Percentiles rank a stretch among this genome's conserved stretches.
Conservation (phyloP, 1,140 invertebrate genomes). For the Samia ricini region DNA sequence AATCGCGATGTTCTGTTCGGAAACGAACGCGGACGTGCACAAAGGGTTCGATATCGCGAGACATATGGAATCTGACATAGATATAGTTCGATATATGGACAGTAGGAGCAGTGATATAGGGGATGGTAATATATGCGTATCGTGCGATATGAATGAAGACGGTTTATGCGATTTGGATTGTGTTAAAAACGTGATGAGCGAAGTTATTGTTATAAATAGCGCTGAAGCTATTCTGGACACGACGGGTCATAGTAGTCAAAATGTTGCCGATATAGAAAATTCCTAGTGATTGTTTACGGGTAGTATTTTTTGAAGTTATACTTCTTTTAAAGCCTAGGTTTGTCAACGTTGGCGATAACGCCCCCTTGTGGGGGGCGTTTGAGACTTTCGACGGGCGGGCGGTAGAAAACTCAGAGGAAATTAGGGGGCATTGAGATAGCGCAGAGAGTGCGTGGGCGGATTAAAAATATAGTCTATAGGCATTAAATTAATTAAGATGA, state of each 20-base stretch:
- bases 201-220: constrained; percentile 72
- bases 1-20: constrained; percentile 53
- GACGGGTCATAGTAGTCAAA: constrained; percentile 29
- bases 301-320: too few species aligned
- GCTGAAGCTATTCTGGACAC: constrained; percentile 68
- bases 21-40: constrained; percentile 19
- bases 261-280: neutral
- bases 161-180: constrained; percentile 44
- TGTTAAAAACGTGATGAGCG: constrained; percentile 46
- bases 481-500: too few species aligned
- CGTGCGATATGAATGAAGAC: constrained; percentile 34
- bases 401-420: too few species aligned
- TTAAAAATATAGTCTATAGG: too few species aligned
- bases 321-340: too few species aligned
- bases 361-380: too few species aligned
- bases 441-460: too few species aligned
- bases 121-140: constrained; percentile 26
- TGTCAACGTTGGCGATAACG: too few species aligned
- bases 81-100: constrained; percentile 58
- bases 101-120: constrained; percentile 37
- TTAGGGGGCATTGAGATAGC: too few species aligned
- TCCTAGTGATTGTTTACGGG: constrained; percentile 1
- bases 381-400: too few species aligned
- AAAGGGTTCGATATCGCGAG: constrained; percentile 35
- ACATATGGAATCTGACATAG: constrained; percentile 34